phyloP scores from a whole-genome alignment of 2,113 vertebrate species.

The Nibea albiflora region DNA sequence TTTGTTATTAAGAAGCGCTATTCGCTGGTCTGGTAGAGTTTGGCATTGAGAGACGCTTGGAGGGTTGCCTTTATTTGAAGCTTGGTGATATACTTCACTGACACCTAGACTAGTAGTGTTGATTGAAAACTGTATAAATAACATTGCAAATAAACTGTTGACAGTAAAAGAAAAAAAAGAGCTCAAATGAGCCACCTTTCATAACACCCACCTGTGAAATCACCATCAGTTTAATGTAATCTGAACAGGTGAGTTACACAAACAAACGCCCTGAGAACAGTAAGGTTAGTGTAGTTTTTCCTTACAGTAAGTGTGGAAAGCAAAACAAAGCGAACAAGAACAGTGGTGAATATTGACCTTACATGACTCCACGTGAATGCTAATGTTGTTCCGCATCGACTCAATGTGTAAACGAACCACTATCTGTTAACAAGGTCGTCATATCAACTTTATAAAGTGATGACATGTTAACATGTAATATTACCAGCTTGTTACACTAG shows the following conservation, averaged over 20 bases:
- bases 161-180: too few species aligned
- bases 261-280: too few species aligned
- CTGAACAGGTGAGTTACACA: too few species aligned
- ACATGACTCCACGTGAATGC: neutral
- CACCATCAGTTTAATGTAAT: too few species aligned
- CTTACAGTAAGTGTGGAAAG: neutral
- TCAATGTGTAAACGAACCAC: neutral
- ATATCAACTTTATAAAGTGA: neutral
- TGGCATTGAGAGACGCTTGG: neutral
- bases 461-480: neutral
- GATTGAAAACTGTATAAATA: neutral
- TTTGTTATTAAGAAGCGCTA: slow-evolving; percentile 15
- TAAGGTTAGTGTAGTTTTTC: too few species aligned
- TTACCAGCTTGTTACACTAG: neutral
- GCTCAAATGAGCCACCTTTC: too few species aligned
- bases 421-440: neutral
- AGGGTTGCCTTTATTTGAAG: slow-evolving; percentile 5
- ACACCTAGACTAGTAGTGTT: neutral
- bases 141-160: neutral
- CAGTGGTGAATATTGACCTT: neutral
- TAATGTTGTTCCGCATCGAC: neutral
- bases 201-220: too few species aligned
- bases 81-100: neutral
- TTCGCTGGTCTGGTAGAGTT: slow-evolving; percentile 4
- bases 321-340: neutral